Conservation (phyloP, 2,113 vertebrate species). For the Calyptomena viridis region DNA sequence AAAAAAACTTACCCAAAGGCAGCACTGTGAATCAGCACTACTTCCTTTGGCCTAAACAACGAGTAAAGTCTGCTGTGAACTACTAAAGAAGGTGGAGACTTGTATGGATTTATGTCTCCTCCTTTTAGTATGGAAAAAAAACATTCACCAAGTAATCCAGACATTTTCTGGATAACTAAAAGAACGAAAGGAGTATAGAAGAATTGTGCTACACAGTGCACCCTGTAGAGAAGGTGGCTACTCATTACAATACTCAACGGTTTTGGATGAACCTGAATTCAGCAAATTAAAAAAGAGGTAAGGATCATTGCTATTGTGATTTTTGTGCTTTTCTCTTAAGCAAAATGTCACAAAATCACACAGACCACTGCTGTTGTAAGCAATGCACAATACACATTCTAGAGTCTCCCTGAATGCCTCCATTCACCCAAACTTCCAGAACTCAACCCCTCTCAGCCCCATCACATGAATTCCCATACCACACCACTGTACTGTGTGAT, state of each 20-base stretch:
- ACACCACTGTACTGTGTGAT: neutral
- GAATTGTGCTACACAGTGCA: neutral
- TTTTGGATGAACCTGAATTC: neutral
- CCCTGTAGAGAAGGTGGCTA: neutral
- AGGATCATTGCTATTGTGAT: accelerated
- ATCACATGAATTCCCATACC: neutral
- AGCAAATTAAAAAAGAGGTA: neutral
- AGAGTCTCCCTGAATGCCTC: neutral
- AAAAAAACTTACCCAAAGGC: neutral
- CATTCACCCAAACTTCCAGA: neutral
- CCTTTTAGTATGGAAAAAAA: neutral
- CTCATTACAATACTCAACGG: neutral
- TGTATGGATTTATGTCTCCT: neutral
- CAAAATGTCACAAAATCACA: neutral
- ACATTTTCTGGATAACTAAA: neutral
- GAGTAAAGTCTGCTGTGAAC: neutral
- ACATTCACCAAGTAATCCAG: neutral
- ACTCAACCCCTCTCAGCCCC: neutral
- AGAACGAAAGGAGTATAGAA: neutral
- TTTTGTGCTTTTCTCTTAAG: neutral
- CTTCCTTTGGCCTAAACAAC: neutral
- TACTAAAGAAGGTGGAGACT: neutral
- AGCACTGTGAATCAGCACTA: neutral
- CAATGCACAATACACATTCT: neutral
- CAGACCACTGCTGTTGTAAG: neutral